A percentile compares a stretch with the other conserved stretches of the same genome.
These are phyloP conservation scores for Thamnophis sirtalis DNA, from an alignment of 2,113 vertebrate genomes.

Conservation along the genomic window DNA sequence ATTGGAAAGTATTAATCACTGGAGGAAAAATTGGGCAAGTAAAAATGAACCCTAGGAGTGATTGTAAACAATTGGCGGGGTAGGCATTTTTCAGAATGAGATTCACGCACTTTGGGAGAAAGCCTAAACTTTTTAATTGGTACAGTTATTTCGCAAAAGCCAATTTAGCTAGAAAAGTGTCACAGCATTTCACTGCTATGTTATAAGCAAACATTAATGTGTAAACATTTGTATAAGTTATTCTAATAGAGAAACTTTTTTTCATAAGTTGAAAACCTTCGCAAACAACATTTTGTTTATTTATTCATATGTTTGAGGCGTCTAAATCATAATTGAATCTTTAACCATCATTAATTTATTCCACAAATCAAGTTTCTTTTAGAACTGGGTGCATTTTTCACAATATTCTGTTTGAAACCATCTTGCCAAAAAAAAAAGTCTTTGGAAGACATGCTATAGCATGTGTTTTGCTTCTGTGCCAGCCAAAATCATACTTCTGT, in stretches of 20 bases:
- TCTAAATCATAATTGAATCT: conserved; percentile 15
- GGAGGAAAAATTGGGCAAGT: background rate
- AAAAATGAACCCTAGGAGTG: background rate
- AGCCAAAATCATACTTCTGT: conserved; percentile 6
- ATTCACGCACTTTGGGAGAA: background rate
- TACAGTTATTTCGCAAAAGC: background rate
- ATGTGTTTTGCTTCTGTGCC: background rate
- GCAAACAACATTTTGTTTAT: background rate
- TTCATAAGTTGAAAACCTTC: background rate
- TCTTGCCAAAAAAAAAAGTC: background rate
- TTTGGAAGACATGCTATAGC: background rate
- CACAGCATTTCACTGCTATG: too few relatives aligned
- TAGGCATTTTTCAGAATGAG: background rate
- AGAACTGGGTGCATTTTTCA: background rate
- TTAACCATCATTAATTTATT: background rate
- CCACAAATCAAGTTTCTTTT: conserved; percentile 1
- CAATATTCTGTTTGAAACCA: background rate
- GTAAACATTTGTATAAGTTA: background rate
- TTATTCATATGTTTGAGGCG: background rate
- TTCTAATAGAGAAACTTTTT: background rate
- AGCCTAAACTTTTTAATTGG: background rate
- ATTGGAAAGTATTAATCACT: background rate
- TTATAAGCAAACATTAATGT: background rate
- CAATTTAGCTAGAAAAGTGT: background rate
- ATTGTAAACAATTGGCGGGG: background rate